These are phyloP conservation scores for Orthonyx spaldingii DNA, from an alignment of 2,113 vertebrate species.

Conservation along the genomic window DNA sequence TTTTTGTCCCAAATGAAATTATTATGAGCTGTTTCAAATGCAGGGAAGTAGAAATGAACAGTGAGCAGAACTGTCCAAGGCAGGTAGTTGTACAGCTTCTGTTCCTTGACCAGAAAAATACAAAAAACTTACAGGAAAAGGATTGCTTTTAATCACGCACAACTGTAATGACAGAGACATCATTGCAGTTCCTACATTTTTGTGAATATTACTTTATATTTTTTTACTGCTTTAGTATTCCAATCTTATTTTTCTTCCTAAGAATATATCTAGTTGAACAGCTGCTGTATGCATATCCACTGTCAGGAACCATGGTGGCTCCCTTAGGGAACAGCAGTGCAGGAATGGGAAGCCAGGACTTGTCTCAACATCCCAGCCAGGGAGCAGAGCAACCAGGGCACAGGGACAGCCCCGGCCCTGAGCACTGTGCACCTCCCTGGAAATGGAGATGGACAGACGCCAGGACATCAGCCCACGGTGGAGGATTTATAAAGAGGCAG, in stretches of 20 bases:
- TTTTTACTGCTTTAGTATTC: background rate
- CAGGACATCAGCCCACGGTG: rapidly evolving
- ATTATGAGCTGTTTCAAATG: slow-evolving; percentile 6
- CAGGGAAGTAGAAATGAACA: background rate
- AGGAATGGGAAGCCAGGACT: background rate
- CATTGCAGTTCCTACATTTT: background rate
- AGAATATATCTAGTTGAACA: background rate
- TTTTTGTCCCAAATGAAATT: background rate
- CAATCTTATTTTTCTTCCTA: background rate
- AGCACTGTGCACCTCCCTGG: background rate
- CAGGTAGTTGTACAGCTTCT: background rate
- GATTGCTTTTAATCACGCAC: background rate
- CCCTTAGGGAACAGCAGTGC: background rate
- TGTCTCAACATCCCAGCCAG: background rate
- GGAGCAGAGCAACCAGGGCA: background rate
- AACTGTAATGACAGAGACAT: background rate
- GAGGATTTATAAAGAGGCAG: background rate
- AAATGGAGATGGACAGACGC: background rate
- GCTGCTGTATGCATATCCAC: background rate
- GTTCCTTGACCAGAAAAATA: background rate
- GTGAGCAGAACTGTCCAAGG: background rate
- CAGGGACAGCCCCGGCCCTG: background rate
- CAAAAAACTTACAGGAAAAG: background rate
- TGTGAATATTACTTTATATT: background rate
- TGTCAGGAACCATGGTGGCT: background rate